A percentile compares a stretch with the other conserved stretches of the same genome.
These are phyloP conservation scores for Tauraco erythrolophus DNA, from an alignment of 2,113 vertebrate genomes.

Conservation along the genomic window DNA sequence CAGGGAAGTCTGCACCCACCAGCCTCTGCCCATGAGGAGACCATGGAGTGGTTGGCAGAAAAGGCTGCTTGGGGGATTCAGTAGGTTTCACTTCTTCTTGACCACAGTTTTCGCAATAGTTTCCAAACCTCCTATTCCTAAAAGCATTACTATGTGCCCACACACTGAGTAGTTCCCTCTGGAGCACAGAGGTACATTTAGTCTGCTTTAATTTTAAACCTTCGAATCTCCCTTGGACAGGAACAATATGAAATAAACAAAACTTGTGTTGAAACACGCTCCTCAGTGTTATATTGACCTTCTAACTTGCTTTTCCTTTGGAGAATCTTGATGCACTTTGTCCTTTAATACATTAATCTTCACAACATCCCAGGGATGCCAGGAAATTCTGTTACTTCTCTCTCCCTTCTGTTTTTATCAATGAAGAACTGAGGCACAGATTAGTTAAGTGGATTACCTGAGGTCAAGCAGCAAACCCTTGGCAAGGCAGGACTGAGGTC, in stretches of 20 bases:
- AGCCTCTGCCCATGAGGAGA: neutral
- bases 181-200: neutral
- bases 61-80: neutral
- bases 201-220: neutral
- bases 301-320: neutral
- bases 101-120: neutral
- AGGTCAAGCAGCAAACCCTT: neutral
- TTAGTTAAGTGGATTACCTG: neutral
- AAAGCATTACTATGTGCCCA: neutral
- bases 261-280: neutral
- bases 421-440: neutral
- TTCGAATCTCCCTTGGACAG: neutral
- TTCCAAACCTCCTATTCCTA: neutral
- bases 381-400: neutral
- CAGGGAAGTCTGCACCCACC: neutral
- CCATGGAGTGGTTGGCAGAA: neutral
- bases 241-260: neutral
- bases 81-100: neutral
- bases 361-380: neutral
- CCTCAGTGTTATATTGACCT: neutral
- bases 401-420: neutral
- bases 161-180: neutral
- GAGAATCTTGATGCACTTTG: neutral
- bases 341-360: neutral
- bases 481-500: neutral